Evolutionary conservation across 2,113 vertebrate genomes (phyloP).

Genomic region (Anarhynchus alexandrinus): DNA sequence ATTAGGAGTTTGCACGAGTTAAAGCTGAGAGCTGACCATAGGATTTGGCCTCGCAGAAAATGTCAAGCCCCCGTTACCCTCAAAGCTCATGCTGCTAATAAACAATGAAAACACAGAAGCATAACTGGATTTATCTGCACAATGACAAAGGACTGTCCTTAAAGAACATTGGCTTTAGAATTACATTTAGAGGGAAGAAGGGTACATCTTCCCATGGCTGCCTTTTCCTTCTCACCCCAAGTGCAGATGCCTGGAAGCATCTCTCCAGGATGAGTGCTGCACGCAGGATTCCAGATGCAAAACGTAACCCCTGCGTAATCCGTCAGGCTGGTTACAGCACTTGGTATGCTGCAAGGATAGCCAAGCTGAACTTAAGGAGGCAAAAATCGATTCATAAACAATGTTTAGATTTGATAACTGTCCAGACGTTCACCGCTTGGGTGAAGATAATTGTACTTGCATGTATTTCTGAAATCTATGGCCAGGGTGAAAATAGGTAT

Average conservation of each 20-base stretch:
- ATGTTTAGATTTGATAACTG: slow-evolving; percentile 38
- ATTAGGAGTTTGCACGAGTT: not conserved
- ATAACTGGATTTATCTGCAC: not conserved
- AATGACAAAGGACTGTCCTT: not conserved
- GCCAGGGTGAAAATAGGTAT: slow-evolving; percentile 5
- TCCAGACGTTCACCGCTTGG: not conserved
- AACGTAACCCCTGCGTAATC: not conserved
- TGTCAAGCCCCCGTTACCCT: not conserved
- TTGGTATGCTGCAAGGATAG: slow-evolving; percentile 31
- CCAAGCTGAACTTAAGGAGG: slow-evolving; percentile 16
- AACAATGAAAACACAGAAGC: not conserved
- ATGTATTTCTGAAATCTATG: slow-evolving; percentile 28
- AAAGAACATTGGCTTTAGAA: not conserved
- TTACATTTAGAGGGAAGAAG: not conserved
- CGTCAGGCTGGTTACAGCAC: not conserved
- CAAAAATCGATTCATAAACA: slow-evolving; percentile 59
- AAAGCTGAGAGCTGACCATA: not conserved
- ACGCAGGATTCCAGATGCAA: not conserved
- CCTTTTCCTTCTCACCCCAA: not conserved
- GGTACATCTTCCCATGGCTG: not conserved
- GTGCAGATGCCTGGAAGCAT: not conserved
- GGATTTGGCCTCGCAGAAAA: not conserved
- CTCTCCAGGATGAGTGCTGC: not conserved
- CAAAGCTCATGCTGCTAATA: not conserved
- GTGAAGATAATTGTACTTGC: slow-evolving; percentile 27